Percentiles rank a stretch among this genome's conserved stretches.
Conservation (phyloP, 2,113 vertebrate genomes). For the Hippocampus comes region DNA sequence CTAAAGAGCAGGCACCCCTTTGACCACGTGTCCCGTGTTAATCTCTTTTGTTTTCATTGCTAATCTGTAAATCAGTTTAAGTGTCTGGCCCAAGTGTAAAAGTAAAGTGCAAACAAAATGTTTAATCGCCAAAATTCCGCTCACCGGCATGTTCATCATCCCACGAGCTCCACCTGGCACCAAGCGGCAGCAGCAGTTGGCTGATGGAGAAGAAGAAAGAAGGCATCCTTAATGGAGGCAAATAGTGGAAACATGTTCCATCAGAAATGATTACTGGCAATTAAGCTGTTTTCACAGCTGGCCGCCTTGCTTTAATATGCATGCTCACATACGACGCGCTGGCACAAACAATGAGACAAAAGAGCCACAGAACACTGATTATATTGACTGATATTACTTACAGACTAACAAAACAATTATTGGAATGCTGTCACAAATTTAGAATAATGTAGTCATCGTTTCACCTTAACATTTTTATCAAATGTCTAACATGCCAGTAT, state of each 20-base stretch:
- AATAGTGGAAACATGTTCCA: constrained; percentile 74
- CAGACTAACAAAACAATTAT: constrained; percentile 36
- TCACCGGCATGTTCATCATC: constrained; percentile 42
- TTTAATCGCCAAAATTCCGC: constrained; percentile 15
- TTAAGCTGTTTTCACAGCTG: constrained; percentile 76
- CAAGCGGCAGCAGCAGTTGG: constrained; percentile 55
- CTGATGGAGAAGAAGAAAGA: constrained; percentile 65
- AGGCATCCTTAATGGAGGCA: constrained; percentile 71
- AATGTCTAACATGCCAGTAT: no score
- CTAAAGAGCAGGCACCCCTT: not conserved
- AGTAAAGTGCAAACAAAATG: constrained; percentile 6
- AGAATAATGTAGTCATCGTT: not conserved
- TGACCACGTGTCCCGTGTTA: not conserved
- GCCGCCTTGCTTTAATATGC: constrained; percentile 69
- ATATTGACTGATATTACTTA: constrained; percentile 48
- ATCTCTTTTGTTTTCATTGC: not conserved
- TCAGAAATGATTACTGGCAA: constrained; percentile 76
- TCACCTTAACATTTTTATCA: no score
- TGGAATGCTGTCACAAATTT: constrained; percentile 8
- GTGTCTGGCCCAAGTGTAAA: not conserved
- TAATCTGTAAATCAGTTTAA: constrained; percentile 7
- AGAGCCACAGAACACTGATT: constrained; percentile 53
- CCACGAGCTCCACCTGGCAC: constrained; percentile 57
- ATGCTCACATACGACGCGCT: constrained; percentile 51
- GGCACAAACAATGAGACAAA: constrained; percentile 41